Conservation (phyloP, 2,888 invertebrate species). For the Stenchaetothrips biformis region DNA sequence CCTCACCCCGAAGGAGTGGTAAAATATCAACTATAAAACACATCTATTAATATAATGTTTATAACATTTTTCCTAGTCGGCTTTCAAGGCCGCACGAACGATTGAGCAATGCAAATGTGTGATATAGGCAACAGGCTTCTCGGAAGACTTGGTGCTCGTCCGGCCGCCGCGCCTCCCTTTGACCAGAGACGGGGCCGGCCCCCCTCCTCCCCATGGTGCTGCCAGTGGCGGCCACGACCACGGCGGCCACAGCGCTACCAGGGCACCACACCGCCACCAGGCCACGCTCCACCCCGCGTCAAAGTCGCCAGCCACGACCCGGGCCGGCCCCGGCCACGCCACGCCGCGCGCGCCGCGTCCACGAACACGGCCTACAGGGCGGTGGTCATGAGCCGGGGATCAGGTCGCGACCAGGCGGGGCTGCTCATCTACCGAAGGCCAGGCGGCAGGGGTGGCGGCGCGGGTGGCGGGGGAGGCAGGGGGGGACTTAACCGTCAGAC, state of each 20-base stretch:
- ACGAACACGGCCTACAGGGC: background rate
- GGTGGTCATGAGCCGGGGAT: slow-evolving; percentile 11
- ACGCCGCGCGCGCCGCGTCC: background rate
- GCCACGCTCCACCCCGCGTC: slow-evolving; percentile 1
- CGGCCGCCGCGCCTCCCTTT: slow-evolving; percentile 19
- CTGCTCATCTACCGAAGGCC: slow-evolving; percentile 35
- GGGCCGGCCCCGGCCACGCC: background rate
- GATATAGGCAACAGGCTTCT: slow-evolving; percentile 23
- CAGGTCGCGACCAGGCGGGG: slow-evolving; percentile 22
- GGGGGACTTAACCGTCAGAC: slow-evolving; percentile 47
- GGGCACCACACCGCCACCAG: background rate
- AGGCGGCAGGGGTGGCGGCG: slow-evolving; percentile 34
- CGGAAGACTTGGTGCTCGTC: slow-evolving; percentile 19
- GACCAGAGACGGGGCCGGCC: slow-evolving; percentile 1
- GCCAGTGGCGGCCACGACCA: background rate
- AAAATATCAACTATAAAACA: slow-evolving; percentile 25
- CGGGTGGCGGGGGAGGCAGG: slow-evolving; percentile 41
- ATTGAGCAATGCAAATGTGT: slow-evolving; percentile 18
- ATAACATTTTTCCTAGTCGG: slow-evolving; percentile 23
- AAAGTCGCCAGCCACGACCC: background rate
- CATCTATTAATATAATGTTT: slow-evolving; percentile 12
- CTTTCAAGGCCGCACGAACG: slow-evolving; percentile 8
- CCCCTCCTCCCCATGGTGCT: background rate
- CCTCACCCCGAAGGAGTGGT: background rate
- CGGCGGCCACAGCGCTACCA: background rate